Conservation (phyloP, 2,113 vertebrate genomes). For the Speoplatyrhinus poulsoni region DNA sequence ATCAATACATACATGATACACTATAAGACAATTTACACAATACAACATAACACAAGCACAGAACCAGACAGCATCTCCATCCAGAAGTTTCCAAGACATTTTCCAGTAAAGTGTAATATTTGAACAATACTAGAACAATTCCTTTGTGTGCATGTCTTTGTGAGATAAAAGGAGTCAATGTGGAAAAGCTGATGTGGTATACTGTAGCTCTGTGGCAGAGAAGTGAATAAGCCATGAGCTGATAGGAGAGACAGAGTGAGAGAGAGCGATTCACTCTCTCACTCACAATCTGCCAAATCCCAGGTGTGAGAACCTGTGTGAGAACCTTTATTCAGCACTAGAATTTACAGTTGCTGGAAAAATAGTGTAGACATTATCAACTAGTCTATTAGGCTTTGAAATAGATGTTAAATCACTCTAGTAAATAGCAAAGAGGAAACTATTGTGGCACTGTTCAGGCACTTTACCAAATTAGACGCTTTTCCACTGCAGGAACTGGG, state of each 20-base stretch:
- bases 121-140: slow-evolving; percentile 8
- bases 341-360: background rate
- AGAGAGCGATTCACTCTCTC: slow-evolving; percentile 1
- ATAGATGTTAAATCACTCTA: background rate
- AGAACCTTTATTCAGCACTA: background rate
- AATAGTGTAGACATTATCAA: no score
- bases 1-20: background rate
- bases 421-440: background rate
- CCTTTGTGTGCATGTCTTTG: slow-evolving; percentile 11
- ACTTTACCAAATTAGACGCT: no score
- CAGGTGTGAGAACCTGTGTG: slow-evolving; percentile 13
- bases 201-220: slow-evolving; percentile 23
- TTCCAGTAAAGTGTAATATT: slow-evolving; percentile 35
- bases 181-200: slow-evolving; percentile 50
- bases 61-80: slow-evolving; percentile 31
- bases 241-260: background rate
- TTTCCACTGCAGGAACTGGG: no score
- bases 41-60: slow-evolving; percentile 13
- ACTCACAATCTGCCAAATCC: background rate
- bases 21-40: background rate
- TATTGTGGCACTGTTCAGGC: background rate
- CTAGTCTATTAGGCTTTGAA: no score
- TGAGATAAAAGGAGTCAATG: slow-evolving; percentile 31
- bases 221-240: slow-evolving; percentile 28
- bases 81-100: slow-evolving; percentile 40